Base-by-base conservation (phyloP, 1,140 invertebrate species). In the Philotrypesis tridentata region DNA sequence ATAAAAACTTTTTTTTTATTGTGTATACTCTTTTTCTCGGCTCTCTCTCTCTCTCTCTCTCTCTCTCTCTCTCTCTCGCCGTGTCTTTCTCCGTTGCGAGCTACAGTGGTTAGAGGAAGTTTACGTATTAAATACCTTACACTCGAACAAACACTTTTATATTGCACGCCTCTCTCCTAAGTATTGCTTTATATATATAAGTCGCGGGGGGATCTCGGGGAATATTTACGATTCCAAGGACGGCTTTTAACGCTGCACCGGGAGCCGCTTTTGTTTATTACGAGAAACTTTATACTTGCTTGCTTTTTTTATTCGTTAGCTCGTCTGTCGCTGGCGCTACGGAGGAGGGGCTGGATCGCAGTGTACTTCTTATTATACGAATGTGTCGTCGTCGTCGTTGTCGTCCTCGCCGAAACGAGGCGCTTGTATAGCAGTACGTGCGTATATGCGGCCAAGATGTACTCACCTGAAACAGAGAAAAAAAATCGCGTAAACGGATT, bases 401-500 rank as follows among this genome's bases (percentile, higher is more conserved):
- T n/a, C n/a, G n/a, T n/a, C n/a, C n/a, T n/a, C n/a, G n/a, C n/a
- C n/a, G n/a, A n/a, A n/a, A n/a, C n/a, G n/a, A n/a, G n/a, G n/a
- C n/a, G n/a, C n/a, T n/a, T n/a, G n/a, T n/a, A n/a, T n/a, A n/a
- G n/a, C n/a, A n/a, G n/a, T n/a, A n/a, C n/a, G n/a, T n/a, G n/a
- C n/a, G n/a, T n/a, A n/a, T n/a, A n/a, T n/a, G n/a, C n/a, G n/a
- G n/a, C n/a, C n/a, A n/a, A n/a, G 33, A 74, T 82, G 82, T 83
- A 88, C 88, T 89, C 86, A 89, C 87, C 87, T 88, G 86, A 85
- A 88, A 89, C 86, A 88, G 84, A 85, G 86, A 85, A 81, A 55
- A 55, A 43, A 43, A 55, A 4, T 3, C 33, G 33, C 4, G 83
- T 29, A 84, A 75, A 82, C 72, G 86, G 83, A 83, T 72, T 72